Conservation (phyloP, 2,797 vertebrate species). For the Melanogrammus aeglefinus region DNA sequence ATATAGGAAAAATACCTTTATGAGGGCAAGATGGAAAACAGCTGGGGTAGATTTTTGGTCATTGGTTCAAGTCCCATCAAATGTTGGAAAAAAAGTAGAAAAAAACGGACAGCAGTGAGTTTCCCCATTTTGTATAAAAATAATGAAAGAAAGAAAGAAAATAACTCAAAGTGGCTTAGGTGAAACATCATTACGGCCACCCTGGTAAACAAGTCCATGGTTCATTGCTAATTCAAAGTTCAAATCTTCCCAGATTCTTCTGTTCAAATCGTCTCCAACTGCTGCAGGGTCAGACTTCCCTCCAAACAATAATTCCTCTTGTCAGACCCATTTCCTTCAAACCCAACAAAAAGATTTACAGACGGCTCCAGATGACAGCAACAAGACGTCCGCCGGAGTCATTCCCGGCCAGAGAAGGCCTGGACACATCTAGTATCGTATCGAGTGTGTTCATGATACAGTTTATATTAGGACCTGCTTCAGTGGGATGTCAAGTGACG, state of each 20-base stretch:
- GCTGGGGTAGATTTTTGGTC: not conserved
- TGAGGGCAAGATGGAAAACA: not conserved
- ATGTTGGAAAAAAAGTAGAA: not conserved
- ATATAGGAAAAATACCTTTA: not conserved
- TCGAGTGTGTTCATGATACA: not conserved
- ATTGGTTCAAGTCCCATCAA: not conserved
- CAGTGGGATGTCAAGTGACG: not conserved
- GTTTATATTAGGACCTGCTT: not conserved
- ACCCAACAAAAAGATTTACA: slow-evolving; percentile 35
- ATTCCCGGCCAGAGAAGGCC: not conserved
- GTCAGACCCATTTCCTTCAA: slow-evolving; percentile 26
- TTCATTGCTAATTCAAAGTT: not conserved
- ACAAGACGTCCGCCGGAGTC: slow-evolving; percentile 31
- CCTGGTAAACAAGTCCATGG: not conserved
- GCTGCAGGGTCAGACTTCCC: not conserved
- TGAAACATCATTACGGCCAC: not conserved
- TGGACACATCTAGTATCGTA: not conserved
- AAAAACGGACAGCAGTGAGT: not conserved
- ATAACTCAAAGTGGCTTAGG: not conserved
- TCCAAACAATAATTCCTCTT: slow-evolving; percentile 26
- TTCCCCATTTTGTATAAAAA: not conserved
- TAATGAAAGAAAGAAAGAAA: not conserved
- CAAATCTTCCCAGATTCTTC: not conserved
- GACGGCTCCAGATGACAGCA: slow-evolving; percentile 28
- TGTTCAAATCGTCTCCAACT: not conserved